Evolutionary conservation across 2,113 vertebrate species (phyloP), one percentile per base, ranked within the genome.

Genomic region (Lontra canadensis): DNA sequence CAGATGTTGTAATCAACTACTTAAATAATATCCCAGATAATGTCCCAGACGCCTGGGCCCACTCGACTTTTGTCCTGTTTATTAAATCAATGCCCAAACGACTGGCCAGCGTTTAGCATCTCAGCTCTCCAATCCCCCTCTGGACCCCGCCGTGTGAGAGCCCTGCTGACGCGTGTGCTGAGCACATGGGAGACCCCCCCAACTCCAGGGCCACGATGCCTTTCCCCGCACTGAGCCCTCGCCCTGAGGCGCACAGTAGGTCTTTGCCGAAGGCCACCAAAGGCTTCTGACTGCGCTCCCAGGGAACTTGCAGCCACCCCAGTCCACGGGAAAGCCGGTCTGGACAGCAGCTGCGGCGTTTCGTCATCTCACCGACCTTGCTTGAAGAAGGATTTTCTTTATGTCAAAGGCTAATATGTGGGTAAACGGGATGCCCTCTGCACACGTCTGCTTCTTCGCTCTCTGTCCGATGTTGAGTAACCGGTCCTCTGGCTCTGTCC

Each of bases 401-500:
- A 2, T 39, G 15, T 31, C 67, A 47, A 52, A 23, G 20, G 36
- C 34, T 2, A 34, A 49, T 29, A 31, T 9, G 3, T 10, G 31
- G 12, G 3, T 0, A 7, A 6, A 6, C 18, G 0, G 5, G 0
- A 0, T 4, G 36, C 9, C 21, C 63, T 13, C 12, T 3, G 12
- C 5, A 1, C 0, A 1, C 6, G 2, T 3, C 21, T 17, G 20
- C 1, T 10, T 14, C 6, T 5, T 6, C 12, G 0, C 17, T 11
- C 4, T 0, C 52, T 13, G 20, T 5, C 15, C 0, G 1, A 11
- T 3, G 47, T 2, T 15, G 21, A 13, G 76, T 1, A 2, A 7
- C 26, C 8, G 0, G 0, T 7, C 6, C 42, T 12, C 36, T 11
- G 0, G 0, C 0, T 26, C 6, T 0, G 6, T 4, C 57, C 21